Percentiles rank a stretch among this genome's conserved stretches.
Evolutionary conservation across 2,113 vertebrate species (phyloP).

Genomic region (Phalacrocorax brasilianus): DNA sequence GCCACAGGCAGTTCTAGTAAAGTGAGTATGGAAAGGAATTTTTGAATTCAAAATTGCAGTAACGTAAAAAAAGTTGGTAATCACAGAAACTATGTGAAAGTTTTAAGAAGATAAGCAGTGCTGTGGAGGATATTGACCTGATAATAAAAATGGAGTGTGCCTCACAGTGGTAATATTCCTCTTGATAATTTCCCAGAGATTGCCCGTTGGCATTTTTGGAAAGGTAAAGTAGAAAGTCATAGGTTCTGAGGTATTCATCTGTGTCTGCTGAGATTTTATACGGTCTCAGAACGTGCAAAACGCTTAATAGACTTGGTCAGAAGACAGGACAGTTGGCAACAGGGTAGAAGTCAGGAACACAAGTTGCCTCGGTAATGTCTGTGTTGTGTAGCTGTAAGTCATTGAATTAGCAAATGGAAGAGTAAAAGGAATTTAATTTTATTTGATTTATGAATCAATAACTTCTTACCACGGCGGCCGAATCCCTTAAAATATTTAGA

Average conservation of each 20-base stretch:
- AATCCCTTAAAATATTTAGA: constrained; percentile 53
- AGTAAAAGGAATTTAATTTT: constrained; percentile 15
- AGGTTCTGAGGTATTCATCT: neutral
- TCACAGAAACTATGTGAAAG: neutral
- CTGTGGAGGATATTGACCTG: neutral
- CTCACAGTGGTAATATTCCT: neutral
- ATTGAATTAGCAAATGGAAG: neutral
- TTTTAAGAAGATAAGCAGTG: neutral
- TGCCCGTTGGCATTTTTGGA: neutral
- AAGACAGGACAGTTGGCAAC: neutral
- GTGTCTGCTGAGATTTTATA: neutral
- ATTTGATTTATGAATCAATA: constrained; percentile 49
- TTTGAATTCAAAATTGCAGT: neutral
- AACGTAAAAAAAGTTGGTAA: neutral
- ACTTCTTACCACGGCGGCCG: neutral
- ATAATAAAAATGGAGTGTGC: neutral
- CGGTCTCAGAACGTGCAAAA: accelerated
- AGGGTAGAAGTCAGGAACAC: neutral
- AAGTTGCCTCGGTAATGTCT: neutral
- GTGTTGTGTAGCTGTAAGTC: neutral
- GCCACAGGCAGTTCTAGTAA: neutral
- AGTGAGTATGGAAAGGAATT: neutral
- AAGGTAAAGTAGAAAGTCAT: neutral
- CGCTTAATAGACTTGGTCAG: neutral
- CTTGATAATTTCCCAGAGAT: neutral